These are phyloP conservation scores for Pelobates cultripes DNA, from an alignment of 2,797 vertebrate species.

Conservation along the genomic window DNA sequence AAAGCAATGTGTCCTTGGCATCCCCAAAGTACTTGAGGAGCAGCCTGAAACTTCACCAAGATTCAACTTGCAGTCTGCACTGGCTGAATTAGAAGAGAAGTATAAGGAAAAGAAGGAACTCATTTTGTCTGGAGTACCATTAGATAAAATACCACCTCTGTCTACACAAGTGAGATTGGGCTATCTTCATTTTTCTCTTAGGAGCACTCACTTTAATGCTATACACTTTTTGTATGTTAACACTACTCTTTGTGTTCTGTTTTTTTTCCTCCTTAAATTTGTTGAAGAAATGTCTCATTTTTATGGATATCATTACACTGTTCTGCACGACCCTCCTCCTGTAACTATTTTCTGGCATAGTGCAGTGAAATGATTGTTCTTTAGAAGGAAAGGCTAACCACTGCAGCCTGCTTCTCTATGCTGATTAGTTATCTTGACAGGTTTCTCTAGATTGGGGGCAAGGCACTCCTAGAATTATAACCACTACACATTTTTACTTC, in stretches of 20 bases:
- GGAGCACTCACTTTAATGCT: too few species aligned
- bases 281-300: too few species aligned
- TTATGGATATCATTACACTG: too few species aligned
- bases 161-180: slow-evolving; percentile 15
- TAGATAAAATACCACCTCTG: slow-evolving; percentile 18
- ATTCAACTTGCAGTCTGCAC: slow-evolving; percentile 10
- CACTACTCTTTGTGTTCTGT: not conserved
- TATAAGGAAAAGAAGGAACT: slow-evolving; percentile 28
- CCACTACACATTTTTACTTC: not conserved
- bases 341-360: too few species aligned
- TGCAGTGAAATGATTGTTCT: not conserved
- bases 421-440: too few species aligned
- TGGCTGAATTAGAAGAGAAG: slow-evolving; percentile 39
- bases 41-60: not conserved
- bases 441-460: too few species aligned
- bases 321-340: too few species aligned
- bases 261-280: too few species aligned
- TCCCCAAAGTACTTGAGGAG: not conserved
- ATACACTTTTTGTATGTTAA: too few species aligned
- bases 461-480: too few species aligned
- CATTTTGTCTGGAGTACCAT: slow-evolving; percentile 27
- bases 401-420: too few species aligned
- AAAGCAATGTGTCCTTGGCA: slow-evolving; percentile 3
- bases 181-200: not conserved
- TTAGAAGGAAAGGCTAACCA: too few species aligned